Evolutionary conservation across 2,113 vertebrate species (phyloP).

Genomic region (Myrmecobius fasciatus): DNA sequence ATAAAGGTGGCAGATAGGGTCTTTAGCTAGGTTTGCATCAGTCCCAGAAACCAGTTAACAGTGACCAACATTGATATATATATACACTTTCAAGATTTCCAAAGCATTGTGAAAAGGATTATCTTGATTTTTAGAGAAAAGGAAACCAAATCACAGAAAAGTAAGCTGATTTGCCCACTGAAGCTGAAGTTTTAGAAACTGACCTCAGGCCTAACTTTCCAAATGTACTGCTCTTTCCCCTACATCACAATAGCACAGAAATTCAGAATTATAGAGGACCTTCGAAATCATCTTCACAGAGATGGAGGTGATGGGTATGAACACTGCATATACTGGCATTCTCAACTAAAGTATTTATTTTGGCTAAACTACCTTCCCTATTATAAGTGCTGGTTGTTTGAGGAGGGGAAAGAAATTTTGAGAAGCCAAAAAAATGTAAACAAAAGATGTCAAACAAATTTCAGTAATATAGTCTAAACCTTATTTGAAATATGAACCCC

Average conservation of each 20-base stretch:
- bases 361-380: not conserved
- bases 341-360: not conserved
- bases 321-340: not conserved
- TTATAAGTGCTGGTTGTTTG: not conserved
- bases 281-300: not conserved
- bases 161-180: not conserved
- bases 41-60: not conserved
- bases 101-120: not conserved
- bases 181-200: not conserved
- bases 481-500: not conserved
- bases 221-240: not conserved
- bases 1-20: not conserved
- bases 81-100: not conserved
- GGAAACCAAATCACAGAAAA: not conserved
- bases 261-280: not conserved
- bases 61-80: not conserved
- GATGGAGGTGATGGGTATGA: not conserved
- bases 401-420: not conserved
- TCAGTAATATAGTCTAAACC: not conserved
- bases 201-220: not conserved
- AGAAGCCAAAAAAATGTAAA: not conserved
- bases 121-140: not conserved
- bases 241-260: not conserved
- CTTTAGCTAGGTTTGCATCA: not conserved
- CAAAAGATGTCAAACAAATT: not conserved